phyloP scores from a whole-genome alignment of 1,140 invertebrate species.

The Arion vulgaris region DNA sequence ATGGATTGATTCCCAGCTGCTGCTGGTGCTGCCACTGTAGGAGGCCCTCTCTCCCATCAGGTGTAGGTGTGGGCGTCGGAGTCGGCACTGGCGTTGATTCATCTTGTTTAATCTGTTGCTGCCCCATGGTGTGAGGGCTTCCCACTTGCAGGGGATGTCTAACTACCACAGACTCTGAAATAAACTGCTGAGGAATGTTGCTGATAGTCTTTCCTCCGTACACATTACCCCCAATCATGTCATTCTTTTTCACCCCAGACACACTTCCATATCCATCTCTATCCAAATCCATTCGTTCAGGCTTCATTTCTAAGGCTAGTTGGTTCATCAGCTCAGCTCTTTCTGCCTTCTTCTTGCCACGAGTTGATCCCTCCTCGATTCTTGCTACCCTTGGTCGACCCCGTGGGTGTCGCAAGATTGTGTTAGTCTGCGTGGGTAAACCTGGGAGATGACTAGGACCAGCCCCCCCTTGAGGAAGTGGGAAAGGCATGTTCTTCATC shows the following conservation, averaged over 20 bases:
- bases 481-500: slow-evolving; percentile 38
- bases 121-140: slow-evolving; percentile 12
- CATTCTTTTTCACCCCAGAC: not conserved
- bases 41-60: slow-evolving; percentile 7
- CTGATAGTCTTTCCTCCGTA: slow-evolving; percentile 36
- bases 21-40: slow-evolving; percentile 28
- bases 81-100: slow-evolving; percentile 27
- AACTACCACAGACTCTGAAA: slow-evolving; percentile 36
- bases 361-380: not conserved
- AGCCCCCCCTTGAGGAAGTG: slow-evolving; percentile 26
- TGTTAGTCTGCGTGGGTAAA: slow-evolving; percentile 5
- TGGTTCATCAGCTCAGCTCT: slow-evolving; percentile 19
- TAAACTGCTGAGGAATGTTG: slow-evolving; percentile 35
- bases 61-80: slow-evolving; percentile 20
- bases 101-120: slow-evolving; percentile 14
- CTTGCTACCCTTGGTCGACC: slow-evolving; percentile 29
- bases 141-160: slow-evolving; percentile 31
- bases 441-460: slow-evolving; percentile 19
- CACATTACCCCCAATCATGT: slow-evolving; percentile 6
- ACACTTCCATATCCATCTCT: slow-evolving; percentile 30
- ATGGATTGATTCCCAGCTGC: slow-evolving; percentile 21
- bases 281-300: slow-evolving; percentile 25
- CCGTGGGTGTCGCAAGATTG: slow-evolving; percentile 19
- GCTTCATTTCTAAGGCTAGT: slow-evolving; percentile 29
- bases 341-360: slow-evolving; percentile 26